These are phyloP conservation scores for Micrasema minimum DNA, from an alignment of 1,140 invertebrate genomes.

Conservation along the genomic window DNA sequence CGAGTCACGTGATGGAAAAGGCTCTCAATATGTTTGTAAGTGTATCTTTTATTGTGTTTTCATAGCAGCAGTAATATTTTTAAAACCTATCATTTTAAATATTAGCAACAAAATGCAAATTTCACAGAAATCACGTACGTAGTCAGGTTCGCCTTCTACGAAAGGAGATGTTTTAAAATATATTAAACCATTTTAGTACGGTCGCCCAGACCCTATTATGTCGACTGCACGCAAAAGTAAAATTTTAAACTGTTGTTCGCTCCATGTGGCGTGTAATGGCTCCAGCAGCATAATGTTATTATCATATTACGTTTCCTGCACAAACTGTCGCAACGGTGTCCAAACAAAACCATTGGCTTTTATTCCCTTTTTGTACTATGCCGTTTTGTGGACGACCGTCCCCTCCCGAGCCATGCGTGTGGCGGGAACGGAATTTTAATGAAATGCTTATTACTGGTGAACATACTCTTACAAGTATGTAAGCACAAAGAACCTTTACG, in stretches of 20 bases:
- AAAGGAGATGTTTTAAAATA: no score
- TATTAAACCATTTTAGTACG: background rate
- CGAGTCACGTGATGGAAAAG: no score
- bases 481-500: conserved; percentile 2
- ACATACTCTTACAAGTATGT: background rate
- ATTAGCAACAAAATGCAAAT: no score
- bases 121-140: no score
- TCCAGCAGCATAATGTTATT: conserved; percentile 36
- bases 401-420: conserved; percentile 5
- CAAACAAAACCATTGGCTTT: conserved; percentile 36
- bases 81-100: no score
- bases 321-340: conserved; percentile 41
- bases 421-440: conserved; percentile 38
- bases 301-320: conserved; percentile 40
- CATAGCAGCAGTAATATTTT: no score
- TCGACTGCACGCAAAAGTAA: conserved; percentile 34
- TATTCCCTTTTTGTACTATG: conserved; percentile 25
- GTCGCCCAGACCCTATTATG: background rate
- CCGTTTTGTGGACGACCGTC: conserved; percentile 8
- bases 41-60: no score
- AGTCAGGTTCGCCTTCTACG: no score
- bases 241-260: conserved; percentile 33
- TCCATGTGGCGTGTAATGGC: conserved; percentile 40
- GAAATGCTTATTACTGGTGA: conserved; percentile 33
- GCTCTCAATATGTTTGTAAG: no score